Base-by-base conservation (phyloP, 2,113 vertebrate species). In the Rynchops niger region DNA sequence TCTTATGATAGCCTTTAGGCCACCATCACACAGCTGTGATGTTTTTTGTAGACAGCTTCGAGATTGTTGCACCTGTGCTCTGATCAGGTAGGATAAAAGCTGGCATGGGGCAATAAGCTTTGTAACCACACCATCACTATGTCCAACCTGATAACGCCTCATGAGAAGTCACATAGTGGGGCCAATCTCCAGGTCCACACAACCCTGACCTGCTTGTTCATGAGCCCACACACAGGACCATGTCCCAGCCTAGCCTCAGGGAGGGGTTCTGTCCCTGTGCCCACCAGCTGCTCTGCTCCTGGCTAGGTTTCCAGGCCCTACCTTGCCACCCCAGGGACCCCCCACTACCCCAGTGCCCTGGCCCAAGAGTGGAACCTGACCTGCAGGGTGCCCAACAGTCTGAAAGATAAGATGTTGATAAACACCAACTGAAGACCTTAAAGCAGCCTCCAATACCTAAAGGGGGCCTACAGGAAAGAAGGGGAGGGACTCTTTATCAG, bases 321-420 rank as follows among this genome's bases (percentile, higher is more conserved):
- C 2, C 22, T 7, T 82, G 32, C 4, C 1, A 1, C 7, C 7
- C 6, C 34, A n/a, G 9, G 9, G 15, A 80, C 9, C 5, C 15
- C 20, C 15, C 0, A 0, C 25, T 67, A 5, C 8, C 14, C 26
- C 49, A n/a, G 30, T 21, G 9, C 36, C 19, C 36, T 38, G 34
- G 6, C 12, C 8, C 2, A 1, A 74, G 32, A 30, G 20, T 53
- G 8, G n/a, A 22, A 12, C 47, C 42, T 77, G 36, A 21, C 9
- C 34, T 47, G 21, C 0, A 49, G 0, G 2, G 3, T 32, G 30
- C 12, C 30, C 26, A 49, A 40, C 4, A 55, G 6, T 20, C 30
- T 49, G 4, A 34, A 81, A 77, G 15, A 19, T 27, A 26, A 78
- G 22, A 58, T 49, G 8, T 0, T 4, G 8, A 34, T 45, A 45